These are phyloP conservation scores for Vollenhovia emeryi DNA, from an alignment of 1,140 invertebrate species.

Conservation along the genomic window DNA sequence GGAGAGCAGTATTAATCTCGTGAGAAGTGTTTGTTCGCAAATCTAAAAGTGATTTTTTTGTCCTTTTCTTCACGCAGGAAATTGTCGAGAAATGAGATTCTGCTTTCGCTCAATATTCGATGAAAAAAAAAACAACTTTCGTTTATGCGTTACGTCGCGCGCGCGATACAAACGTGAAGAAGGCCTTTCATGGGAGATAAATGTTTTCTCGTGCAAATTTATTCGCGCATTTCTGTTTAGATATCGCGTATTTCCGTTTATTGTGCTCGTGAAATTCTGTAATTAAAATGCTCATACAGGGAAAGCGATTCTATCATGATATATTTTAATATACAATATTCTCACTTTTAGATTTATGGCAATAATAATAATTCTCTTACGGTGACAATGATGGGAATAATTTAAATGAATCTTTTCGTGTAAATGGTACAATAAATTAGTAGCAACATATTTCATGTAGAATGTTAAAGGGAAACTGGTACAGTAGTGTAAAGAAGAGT, in stretches of 20 bases:
- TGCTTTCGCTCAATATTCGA: background rate
- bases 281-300: background rate
- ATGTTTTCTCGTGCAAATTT: conserved; percentile 40
- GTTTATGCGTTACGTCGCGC: background rate
- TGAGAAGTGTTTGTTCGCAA: conserved; percentile 18
- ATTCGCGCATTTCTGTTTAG: background rate
- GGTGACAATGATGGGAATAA: background rate
- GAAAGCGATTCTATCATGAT: background rate
- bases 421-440: background rate
- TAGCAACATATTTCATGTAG: background rate
- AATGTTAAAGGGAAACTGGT: background rate
- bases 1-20: conserved; percentile 21
- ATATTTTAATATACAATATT: background rate
- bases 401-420: background rate
- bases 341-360: background rate
- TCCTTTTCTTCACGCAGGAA: background rate
- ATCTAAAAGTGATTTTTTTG: conserved; percentile 24
- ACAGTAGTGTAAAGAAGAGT: background rate
- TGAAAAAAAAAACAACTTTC: conserved; percentile 45
- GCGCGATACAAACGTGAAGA: background rate
- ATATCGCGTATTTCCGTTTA: background rate
- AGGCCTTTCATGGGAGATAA: conserved; percentile 36
- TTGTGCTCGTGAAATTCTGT: background rate
- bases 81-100: conserved; percentile 45
- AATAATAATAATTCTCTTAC: background rate